Evolutionary conservation across 30 jellyfish, hydroid and myxozoan species (phyloP).

Genomic region (Hydra vulgaris): DNA sequence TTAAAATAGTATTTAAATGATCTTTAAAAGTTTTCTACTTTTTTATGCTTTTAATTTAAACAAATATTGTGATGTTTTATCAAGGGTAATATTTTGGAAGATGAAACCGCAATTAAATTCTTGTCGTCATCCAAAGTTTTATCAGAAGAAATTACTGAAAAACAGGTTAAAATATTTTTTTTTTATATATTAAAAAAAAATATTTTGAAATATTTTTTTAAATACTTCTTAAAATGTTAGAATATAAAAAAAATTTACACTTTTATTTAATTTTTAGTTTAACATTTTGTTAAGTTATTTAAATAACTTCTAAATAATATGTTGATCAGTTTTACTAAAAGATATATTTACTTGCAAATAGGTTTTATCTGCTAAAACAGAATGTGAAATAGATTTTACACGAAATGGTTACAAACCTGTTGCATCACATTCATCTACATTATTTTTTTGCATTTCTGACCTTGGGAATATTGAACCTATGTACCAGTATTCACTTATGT

Average conservation of each 20-base stretch:
- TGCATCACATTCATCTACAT: slow-evolving; percentile 79
- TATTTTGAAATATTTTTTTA: too few species aligned
- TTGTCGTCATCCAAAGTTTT: slow-evolving; percentile 89
- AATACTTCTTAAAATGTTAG: too few species aligned
- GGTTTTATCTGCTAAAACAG: slow-evolving; percentile 26
- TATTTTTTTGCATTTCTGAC: slow-evolving; percentile 92
- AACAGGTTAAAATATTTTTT: slow-evolving; percentile 48
- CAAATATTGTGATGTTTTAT: too few species aligned
- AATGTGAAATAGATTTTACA: slow-evolving; percentile 86
- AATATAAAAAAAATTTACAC: too few species aligned
- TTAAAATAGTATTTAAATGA: too few species aligned
- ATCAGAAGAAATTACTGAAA: slow-evolving; percentile 94
- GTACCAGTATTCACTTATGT: slow-evolving; percentile 87
- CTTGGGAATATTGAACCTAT: slow-evolving; percentile 95
- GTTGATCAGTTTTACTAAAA: too few species aligned
- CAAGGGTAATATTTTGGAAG: slow-evolving; percentile 94
- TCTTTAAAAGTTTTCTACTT: too few species aligned
- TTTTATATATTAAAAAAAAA: too few species aligned
- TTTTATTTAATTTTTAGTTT: too few species aligned
- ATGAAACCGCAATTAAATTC: slow-evolving; percentile 92
- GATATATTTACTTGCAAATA: too few species aligned
- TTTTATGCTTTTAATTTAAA: neutral
- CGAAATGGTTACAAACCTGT: slow-evolving; percentile 97
- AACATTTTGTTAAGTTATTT: too few species aligned
- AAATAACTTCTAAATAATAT: too few species aligned